phyloP scores from a whole-genome alignment of 2,113 vertebrate species.

The Herpailurus yagouaroundi region DNA sequence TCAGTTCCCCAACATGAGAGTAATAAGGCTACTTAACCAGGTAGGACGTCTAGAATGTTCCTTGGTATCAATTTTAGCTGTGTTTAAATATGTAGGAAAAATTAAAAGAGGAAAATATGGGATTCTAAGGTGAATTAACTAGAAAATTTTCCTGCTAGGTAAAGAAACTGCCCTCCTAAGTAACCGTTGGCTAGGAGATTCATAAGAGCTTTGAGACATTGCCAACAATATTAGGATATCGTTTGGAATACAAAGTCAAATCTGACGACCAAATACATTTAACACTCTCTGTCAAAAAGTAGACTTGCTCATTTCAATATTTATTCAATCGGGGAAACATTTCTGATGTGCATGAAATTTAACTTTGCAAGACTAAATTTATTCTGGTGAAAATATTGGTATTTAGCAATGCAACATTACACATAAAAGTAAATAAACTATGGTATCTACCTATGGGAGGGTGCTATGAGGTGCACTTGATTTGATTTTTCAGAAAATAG shows the following conservation, averaged over 20 bases:
- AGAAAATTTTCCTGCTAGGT: constrained; percentile 43
- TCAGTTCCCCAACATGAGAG: not conserved
- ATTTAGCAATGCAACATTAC: constrained; percentile 47
- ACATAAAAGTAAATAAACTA: constrained; percentile 46
- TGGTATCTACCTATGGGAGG: not conserved
- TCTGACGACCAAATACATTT: constrained; percentile 49
- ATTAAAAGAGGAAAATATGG: constrained; percentile 6
- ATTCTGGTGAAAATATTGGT: constrained; percentile 39
- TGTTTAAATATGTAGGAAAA: not conserved
- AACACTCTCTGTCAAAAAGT: constrained; percentile 61
- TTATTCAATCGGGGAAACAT: constrained; percentile 57
- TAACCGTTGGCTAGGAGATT: not conserved
- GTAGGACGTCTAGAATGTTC: not conserved
- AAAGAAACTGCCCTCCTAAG: constrained; percentile 55
- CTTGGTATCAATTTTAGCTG: not conserved
- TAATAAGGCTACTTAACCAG: not conserved
- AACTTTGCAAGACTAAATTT: constrained; percentile 42
- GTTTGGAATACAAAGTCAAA: constrained; percentile 54
- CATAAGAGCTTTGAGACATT: constrained; percentile 13
- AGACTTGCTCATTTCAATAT: constrained; percentile 56
- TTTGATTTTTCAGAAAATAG: constrained; percentile 51
- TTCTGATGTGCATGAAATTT: constrained; percentile 63
- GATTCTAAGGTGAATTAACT: constrained; percentile 35
- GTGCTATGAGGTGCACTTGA: not conserved
- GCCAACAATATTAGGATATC: constrained; percentile 36